A percentile compares a stretch with the other conserved stretches of the same genome.
phyloP scores from a whole-genome alignment of 1,140 invertebrate genomes.

The Linepithema humile region DNA sequence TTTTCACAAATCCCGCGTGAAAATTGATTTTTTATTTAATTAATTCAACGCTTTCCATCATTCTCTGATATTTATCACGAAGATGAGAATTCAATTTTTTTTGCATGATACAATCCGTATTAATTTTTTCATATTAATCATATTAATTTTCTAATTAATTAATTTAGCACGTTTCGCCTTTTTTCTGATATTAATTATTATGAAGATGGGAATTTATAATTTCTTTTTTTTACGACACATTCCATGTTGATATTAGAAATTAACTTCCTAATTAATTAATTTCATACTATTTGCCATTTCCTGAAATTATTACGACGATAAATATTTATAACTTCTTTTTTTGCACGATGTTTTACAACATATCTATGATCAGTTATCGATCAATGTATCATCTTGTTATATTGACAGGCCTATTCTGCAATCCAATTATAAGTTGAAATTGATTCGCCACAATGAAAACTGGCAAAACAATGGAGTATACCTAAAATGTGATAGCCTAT shows the following conservation, averaged over 20 bases:
- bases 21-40: conserved; percentile 13
- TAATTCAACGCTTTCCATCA: not conserved
- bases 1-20: conserved; percentile 18
- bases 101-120: no score
- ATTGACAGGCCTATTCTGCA: conserved; percentile 28
- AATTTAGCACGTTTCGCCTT: no score
- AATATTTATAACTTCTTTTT: not conserved
- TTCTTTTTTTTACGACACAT: not conserved
- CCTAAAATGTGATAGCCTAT: conserved; percentile 29
- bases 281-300: not conserved
- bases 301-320: not conserved
- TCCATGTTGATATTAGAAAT: not conserved
- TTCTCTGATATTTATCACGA: not conserved
- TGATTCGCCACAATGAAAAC: conserved; percentile 7
- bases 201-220: not conserved
- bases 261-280: conserved; percentile 23
- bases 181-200: not conserved
- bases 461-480: not conserved
- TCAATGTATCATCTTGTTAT: not conserved
- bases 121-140: no score
- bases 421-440: conserved; percentile 50
- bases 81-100: not conserved
- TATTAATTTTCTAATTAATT: no score
- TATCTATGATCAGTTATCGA: not conserved
- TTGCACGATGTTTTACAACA: not conserved